Evolutionary conservation across 2,113 vertebrate species (phyloP).

Genomic region (Corynorhinus townsendii): DNA sequence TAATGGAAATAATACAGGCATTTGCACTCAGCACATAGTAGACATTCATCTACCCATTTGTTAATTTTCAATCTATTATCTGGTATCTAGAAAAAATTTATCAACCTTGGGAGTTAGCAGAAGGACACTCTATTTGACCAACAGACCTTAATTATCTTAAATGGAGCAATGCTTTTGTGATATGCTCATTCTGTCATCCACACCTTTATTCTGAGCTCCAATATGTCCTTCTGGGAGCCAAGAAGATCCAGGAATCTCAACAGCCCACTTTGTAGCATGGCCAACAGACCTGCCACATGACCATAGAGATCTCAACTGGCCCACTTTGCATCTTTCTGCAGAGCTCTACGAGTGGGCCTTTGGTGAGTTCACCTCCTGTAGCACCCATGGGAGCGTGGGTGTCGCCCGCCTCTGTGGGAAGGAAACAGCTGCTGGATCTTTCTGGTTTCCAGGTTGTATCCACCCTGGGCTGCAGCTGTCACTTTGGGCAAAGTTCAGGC

Average conservation of each 20-base stretch:
- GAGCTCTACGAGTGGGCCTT: neutral
- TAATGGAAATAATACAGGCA: neutral
- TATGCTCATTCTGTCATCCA: neutral
- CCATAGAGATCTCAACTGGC: too few relatives aligned
- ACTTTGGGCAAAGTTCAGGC: neutral
- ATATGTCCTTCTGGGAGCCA: neutral
- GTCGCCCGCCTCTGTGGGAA: neutral
- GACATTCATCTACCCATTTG: neutral
- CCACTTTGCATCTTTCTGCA: too few relatives aligned
- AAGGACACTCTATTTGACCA: neutral
- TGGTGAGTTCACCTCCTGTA: neutral
- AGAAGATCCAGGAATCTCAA: neutral
- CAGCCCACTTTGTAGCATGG: neutral
- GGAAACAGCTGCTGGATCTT: neutral
- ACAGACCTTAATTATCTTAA: neutral
- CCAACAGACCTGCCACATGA: too few relatives aligned
- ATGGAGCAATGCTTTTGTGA: neutral
- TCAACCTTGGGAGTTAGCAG: neutral
- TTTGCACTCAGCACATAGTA: too few relatives aligned
- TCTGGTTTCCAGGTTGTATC: neutral
- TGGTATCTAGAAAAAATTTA: neutral
- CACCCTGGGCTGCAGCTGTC: neutral
- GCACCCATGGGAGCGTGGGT: neutral
- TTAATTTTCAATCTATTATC: neutral
- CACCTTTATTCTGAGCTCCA: neutral